Evolutionary conservation across 2,113 vertebrate species (phyloP), one percentile per base, ranked within the genome.

Genomic region (Gallinago media): DNA sequence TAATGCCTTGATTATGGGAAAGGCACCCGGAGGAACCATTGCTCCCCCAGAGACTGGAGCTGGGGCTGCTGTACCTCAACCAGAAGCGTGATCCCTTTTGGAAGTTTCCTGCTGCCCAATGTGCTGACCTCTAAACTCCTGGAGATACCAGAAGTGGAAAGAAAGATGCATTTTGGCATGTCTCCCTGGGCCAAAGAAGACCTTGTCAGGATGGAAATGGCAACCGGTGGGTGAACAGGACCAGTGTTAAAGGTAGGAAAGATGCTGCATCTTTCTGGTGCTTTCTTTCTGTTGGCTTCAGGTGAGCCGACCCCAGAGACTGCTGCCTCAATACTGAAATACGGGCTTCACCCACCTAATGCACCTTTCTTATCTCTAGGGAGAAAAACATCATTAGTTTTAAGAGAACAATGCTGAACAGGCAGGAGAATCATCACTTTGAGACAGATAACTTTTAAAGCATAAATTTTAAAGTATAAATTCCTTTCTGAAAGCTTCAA

Each of bases 21-120:
- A 50, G 34, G 44, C 21, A 73, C 6, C 29, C 0, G 0, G 29
- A 71, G 6, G 56, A 58, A 85, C 31, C 0, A 0, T 2, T 36
- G 26, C 27, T 79, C 38, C 9, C 14, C 11, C 19, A 2, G 42
- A 63, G 13, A 20, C 7, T 12, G 50, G 12, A 12, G 50, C 32
- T 26, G 38, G 21, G 21, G 38, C 34, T 85, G 34, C 46, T 34
- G 21, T 13, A 70, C 16, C 12, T 16, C 44, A 61, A 32, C n/a
- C 31, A 36, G 38, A 68, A 47, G 12, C 2, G n/a, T 13, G 21
- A 27, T 7, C 25, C 55, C 6, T 0, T 6, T 12, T 21, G 14
- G 17, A 81, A n/a, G 55, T 6, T 9, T 55, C 21, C 59, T 50
- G 58, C 52, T 65, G 38, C 25, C 29, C 38, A 40, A 19, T 3